A percentile compares a stretch with the other conserved stretches of the same genome.
Evolutionary conservation across 2,888 invertebrate genomes (phyloP).

Genomic region (Lordiphosa fenestrarum): DNA sequence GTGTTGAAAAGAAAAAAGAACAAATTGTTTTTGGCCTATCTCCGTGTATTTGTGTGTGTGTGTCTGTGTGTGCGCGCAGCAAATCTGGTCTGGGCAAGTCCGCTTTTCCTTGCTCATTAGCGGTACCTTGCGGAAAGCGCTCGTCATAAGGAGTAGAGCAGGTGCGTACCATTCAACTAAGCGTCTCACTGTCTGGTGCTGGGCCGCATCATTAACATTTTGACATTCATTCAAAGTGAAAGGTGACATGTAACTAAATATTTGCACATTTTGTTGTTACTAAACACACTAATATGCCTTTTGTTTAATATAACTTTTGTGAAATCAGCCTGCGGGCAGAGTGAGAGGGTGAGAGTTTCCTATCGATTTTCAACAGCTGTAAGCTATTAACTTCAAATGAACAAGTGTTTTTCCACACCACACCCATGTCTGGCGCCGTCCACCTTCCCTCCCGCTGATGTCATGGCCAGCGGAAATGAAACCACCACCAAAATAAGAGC

Average conservation of each 20-base stretch:
- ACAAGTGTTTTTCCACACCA: constrained; percentile 35
- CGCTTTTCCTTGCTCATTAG: constrained; percentile 74
- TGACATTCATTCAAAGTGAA: constrained; percentile 13
- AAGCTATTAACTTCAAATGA: not conserved
- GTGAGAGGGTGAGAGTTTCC: constrained; percentile 4
- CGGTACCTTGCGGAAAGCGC: constrained; percentile 44
- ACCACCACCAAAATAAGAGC: constrained; percentile 5
- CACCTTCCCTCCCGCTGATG: constrained; percentile 19
- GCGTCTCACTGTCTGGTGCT: constrained; percentile 24
- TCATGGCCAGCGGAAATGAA: constrained; percentile 42
- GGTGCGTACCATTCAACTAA: constrained; percentile 46
- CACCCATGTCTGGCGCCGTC: constrained; percentile 25
- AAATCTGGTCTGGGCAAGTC: constrained; percentile 61
- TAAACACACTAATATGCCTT: not conserved
- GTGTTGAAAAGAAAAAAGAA: constrained; percentile 40
- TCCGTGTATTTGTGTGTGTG: constrained; percentile 10
- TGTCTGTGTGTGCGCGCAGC: constrained; percentile 19
- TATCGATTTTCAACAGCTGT: constrained; percentile 29
- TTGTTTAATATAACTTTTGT: constrained; percentile 6
- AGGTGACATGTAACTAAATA: constrained; percentile 16
- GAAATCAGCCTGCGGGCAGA: not conserved
- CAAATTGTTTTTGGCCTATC: constrained; percentile 52
- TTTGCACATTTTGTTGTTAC: constrained; percentile 11
- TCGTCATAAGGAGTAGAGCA: constrained; percentile 6
- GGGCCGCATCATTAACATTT: constrained; percentile 10